These are phyloP conservation scores for Ascidia mentula DNA, from an alignment of 23 tunicate genomes.

Conservation along the genomic window DNA sequence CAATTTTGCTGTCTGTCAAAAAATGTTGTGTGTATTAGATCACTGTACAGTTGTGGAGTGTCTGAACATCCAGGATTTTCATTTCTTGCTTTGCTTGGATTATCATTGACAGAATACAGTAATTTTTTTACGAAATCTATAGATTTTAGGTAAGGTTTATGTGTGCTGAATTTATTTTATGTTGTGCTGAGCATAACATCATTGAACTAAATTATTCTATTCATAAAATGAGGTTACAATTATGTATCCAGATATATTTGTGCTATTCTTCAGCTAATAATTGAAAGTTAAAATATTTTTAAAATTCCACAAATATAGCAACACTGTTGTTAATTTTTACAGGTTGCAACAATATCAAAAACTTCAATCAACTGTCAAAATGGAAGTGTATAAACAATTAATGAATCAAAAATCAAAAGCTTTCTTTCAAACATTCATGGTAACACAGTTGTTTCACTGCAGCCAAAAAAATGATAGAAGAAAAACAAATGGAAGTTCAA, in stretches of 20 bases:
- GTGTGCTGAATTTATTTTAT: too few species aligned
- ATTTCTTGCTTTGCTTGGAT: constrained; percentile 34
- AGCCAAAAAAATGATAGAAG: not conserved
- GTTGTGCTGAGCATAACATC: too few species aligned
- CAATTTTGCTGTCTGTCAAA: too few species aligned
- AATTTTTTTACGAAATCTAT: not conserved
- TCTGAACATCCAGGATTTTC: constrained; percentile 32
- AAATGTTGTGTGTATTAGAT: constrained; percentile 5
- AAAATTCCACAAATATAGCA: too few species aligned
- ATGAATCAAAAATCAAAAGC: not conserved
- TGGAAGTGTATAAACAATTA: not conserved
- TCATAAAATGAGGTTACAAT: too few species aligned
- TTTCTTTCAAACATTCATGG: not conserved
- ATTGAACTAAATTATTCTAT: too few species aligned
- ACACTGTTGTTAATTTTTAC: not conserved
- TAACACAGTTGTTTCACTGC: not conserved
- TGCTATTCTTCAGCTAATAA: too few species aligned
- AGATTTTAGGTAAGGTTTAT: not conserved
- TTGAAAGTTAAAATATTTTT: too few species aligned
- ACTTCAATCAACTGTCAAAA: not conserved
- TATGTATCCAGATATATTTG: too few species aligned
- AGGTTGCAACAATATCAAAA: not conserved
- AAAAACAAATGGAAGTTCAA: not conserved
- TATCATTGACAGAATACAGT: constrained; percentile 38
- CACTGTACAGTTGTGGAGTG: not conserved